phyloP scores from a whole-genome alignment of 2,113 vertebrate species.

The Chelonoidis abingdonii region DNA sequence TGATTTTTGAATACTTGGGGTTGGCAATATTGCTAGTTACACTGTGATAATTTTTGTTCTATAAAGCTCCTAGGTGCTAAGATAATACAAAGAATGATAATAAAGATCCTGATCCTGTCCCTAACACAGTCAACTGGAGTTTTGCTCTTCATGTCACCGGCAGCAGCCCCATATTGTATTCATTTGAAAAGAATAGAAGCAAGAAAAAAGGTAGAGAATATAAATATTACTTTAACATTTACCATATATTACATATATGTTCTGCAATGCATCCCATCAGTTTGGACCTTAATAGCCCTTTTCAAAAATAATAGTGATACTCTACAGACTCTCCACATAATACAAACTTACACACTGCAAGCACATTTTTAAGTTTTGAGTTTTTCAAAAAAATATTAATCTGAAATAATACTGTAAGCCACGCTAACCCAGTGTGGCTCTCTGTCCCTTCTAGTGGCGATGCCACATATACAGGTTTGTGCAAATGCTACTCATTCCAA shows the following conservation, averaged over 20 bases:
- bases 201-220: not conserved
- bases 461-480: accelerated
- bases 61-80: not conserved
- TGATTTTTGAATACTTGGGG: not conserved
- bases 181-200: not conserved
- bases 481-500: not conserved
- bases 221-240: not conserved
- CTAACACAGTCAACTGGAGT: not conserved
- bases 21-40: not conserved
- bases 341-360: not conserved
- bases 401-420: not conserved
- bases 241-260: not conserved
- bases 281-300: constrained; percentile 13
- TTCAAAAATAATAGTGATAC: not conserved
- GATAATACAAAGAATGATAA: not conserved
- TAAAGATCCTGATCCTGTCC: not conserved
- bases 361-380: not conserved
- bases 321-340: not conserved
- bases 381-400: not conserved
- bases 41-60: not conserved
- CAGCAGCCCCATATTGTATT: not conserved
- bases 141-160: not conserved
- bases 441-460: not conserved
- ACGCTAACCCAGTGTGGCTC: not conserved
- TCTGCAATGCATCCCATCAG: not conserved